A percentile compares a stretch with the other conserved stretches of the same genome.
Conservation (phyloP, 1,140 invertebrate genomes). For the Lepidurus arcticus region DNA sequence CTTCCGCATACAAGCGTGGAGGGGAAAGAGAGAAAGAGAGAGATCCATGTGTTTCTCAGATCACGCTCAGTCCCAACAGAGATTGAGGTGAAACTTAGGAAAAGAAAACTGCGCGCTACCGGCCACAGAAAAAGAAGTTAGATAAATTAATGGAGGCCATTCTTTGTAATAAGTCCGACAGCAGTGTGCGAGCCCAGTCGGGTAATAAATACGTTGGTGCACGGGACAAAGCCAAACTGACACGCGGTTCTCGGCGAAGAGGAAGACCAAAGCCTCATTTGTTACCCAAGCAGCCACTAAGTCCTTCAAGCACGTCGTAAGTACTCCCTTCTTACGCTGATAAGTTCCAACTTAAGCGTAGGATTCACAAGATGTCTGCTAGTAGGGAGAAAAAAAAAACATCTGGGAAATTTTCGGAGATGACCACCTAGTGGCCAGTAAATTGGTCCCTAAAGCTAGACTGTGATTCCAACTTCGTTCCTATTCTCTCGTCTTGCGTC, state of each 20-base stretch:
- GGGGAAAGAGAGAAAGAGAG: no score
- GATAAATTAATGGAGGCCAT: slow-evolving; percentile 10
- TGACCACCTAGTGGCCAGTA: no score
- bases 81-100: not conserved
- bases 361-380: not conserved
- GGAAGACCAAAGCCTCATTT: not conserved
- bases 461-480: no score
- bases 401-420: no score
- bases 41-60: not conserved
- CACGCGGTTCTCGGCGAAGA: not conserved
- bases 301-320: slow-evolving; percentile 16
- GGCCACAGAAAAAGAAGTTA: not conserved
- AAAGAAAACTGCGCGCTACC: not conserved
- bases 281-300: slow-evolving; percentile 17
- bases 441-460: no score
- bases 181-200: not conserved
- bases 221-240: not conserved
- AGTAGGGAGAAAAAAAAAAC: not conserved
- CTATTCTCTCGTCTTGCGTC: no score
- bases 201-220: not conserved
- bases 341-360: not conserved
- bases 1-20: not conserved
- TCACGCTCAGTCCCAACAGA: not conserved
- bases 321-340: not conserved
- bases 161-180: slow-evolving; percentile 16